A percentile compares a stretch with the other conserved stretches of the same genome.
Evolutionary conservation across 1,140 invertebrate species (phyloP).

Genomic region (Zaprionus camerounensis): DNA sequence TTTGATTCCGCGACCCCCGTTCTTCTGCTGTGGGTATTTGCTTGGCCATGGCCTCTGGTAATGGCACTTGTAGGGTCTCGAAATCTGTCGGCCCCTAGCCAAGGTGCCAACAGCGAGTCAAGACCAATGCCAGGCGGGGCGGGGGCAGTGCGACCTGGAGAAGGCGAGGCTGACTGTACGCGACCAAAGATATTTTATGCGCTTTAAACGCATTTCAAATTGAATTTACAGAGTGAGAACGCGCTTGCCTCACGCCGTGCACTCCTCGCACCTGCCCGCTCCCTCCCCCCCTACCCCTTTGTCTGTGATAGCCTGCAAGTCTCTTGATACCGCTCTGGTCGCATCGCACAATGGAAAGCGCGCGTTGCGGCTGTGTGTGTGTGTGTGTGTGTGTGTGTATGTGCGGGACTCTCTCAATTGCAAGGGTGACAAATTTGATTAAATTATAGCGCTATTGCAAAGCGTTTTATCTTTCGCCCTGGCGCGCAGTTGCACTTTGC

Average conservation of each 20-base stretch:
- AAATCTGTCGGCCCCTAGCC: conserved; percentile 28
- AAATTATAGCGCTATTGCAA: conserved; percentile 82
- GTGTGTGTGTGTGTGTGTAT: conserved; percentile 1
- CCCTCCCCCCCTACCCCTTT: background rate
- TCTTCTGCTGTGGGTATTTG: conserved; percentile 33
- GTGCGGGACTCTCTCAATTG: conserved; percentile 69
- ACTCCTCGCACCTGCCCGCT: background rate
- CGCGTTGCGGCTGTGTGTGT: conserved; percentile 5
- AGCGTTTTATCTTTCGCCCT: conserved; percentile 75
- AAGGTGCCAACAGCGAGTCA: conserved; percentile 12
- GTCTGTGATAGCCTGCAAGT: background rate
- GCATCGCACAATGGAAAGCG: conserved; percentile 13
- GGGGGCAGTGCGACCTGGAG: too few species aligned
- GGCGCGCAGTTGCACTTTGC: conserved; percentile 57
- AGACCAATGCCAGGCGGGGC: conserved; percentile 7
- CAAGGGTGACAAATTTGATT: conserved; percentile 82
- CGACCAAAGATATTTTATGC: conserved; percentile 50
- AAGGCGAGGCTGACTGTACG: conserved; percentile 28
- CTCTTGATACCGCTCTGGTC: background rate
- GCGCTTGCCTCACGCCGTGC: background rate
- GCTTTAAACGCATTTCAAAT: conserved; percentile 72
- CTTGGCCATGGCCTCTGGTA: conserved; percentile 53
- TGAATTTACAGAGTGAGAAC: conserved; percentile 68
- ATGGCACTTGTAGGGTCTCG: conserved; percentile 69
- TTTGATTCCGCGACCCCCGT: conserved; percentile 14